A percentile compares a stretch with the other conserved stretches of the same genome.
These are phyloP conservation scores for Tribolium castaneum DNA, from an alignment of 1,140 invertebrate genomes.

Conservation along the genomic window DNA sequence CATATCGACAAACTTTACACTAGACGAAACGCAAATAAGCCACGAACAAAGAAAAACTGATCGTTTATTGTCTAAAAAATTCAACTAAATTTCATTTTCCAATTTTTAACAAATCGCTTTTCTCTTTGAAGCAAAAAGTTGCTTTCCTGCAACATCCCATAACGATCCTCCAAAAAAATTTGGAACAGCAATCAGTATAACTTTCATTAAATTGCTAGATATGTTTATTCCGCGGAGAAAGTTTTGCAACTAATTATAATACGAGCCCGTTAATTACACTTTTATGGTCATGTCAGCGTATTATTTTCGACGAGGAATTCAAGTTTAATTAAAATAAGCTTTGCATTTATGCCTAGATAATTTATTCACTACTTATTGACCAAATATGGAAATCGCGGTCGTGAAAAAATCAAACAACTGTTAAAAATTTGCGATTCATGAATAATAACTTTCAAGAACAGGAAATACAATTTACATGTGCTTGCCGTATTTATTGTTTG, in stretches of 20 bases:
- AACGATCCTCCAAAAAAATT: conserved; percentile 21
- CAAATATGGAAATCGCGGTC: neutral
- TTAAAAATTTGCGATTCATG: neutral
- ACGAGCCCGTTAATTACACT: conserved; percentile 10
- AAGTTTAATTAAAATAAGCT: conserved; percentile 19
- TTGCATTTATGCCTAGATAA: conserved; percentile 2
- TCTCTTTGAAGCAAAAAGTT: neutral
- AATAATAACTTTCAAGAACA: neutral
- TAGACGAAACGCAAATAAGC: neutral
- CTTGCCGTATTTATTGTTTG: neutral
- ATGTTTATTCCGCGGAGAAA: conserved; percentile 23
- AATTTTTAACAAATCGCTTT: neutral
- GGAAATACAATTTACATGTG: neutral
- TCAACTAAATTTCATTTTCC: too few relatives aligned
- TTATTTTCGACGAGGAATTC: neutral
- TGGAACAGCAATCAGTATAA: conserved; percentile 29
- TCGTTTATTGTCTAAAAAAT: neutral
- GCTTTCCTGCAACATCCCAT: conserved; percentile 17
- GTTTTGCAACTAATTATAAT: conserved; percentile 12
- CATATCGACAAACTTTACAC: neutral
- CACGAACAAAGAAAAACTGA: neutral
- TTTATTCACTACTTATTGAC: neutral
- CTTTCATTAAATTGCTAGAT: conserved; percentile 31
- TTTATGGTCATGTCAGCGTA: conserved; percentile 7
- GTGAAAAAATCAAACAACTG: neutral